phyloP scores from a whole-genome alignment of 1,140 invertebrate genomes.

The Proales similis region DNA sequence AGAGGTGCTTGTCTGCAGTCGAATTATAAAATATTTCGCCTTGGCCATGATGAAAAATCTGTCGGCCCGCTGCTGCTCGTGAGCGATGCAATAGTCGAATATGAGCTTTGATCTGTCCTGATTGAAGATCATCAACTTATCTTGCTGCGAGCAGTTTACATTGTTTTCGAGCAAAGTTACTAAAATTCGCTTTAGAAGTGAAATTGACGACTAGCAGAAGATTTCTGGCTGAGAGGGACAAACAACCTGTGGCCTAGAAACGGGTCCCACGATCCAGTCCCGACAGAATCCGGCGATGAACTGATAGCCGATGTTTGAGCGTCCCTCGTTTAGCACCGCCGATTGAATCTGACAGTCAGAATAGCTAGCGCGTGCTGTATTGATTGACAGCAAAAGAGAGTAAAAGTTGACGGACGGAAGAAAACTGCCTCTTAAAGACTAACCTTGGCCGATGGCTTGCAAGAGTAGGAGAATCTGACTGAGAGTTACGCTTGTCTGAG shows the following conservation, averaged over 20 bases:
- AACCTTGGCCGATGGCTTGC: too few species aligned
- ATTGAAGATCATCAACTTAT: conserved; percentile 27
- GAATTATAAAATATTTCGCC: conserved; percentile 14
- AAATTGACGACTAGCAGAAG: not conserved
- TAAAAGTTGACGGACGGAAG: too few species aligned
- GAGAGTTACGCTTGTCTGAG: too few species aligned
- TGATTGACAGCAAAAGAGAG: too few species aligned
- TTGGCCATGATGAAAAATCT: not conserved
- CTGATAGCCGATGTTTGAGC: conserved; percentile 9
- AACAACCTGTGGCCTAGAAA: conserved; percentile 20
- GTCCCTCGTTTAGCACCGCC: conserved; percentile 9
- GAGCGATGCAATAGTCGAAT: conserved; percentile 7
- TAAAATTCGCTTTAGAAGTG: conserved; percentile 19
- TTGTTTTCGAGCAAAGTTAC: conserved; percentile 12
- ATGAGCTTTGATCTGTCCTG: conserved; percentile 12
- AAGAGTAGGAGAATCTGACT: too few species aligned
- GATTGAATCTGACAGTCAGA: too few species aligned
- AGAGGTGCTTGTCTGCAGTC: conserved; percentile 18
- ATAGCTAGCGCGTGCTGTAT: too few species aligned
- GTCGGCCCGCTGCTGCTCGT: not conserved
- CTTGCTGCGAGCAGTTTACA: conserved; percentile 20
- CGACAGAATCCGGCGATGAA: conserved; percentile 26
- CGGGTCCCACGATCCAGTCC: conserved; percentile 35
- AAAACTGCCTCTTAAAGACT: too few species aligned
- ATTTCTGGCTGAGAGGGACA: not conserved